phyloP scores from a whole-genome alignment of 2,888 invertebrate genomes.

The Didymodactylos carnosus region DNA sequence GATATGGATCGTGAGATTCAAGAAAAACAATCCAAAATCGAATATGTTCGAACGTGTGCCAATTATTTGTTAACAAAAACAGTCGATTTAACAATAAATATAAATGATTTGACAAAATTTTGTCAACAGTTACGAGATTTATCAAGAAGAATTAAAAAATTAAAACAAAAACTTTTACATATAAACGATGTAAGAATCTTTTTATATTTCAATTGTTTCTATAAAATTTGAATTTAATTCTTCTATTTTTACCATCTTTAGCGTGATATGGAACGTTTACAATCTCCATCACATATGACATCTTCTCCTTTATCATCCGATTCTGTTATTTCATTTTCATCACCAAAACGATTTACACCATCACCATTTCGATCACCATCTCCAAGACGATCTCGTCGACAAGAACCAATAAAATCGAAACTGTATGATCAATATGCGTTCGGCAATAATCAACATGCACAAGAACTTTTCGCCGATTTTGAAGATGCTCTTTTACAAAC shows the following conservation, averaged over 20 bases:
- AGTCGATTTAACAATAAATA: neutral
- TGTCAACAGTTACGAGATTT: neutral
- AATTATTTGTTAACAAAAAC: neutral
- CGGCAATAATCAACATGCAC: neutral
- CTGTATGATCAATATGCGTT: no score
- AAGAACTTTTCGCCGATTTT: neutral
- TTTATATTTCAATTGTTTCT: no score
- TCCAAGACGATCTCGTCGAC: neutral
- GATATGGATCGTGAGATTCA: neutral
- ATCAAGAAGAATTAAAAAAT: neutral
- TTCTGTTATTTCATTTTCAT: no score
- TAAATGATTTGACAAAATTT: neutral
- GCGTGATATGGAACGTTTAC: no score
- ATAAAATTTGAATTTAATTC: no score
- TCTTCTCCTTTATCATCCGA: no score
- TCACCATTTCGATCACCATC: neutral
- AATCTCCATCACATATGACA: no score
- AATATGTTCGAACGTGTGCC: neutral
- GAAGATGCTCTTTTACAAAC: neutral
- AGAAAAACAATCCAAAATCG: neutral
- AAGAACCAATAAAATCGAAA: no score
- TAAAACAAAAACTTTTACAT: neutral
- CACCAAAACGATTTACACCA: no score
- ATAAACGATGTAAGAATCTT: neutral
- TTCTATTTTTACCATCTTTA: no score